A percentile compares a stretch with the other conserved stretches of the same genome.
phyloP scores from a whole-genome alignment of 2,113 vertebrate species.

The Grammomys surdaster region DNA sequence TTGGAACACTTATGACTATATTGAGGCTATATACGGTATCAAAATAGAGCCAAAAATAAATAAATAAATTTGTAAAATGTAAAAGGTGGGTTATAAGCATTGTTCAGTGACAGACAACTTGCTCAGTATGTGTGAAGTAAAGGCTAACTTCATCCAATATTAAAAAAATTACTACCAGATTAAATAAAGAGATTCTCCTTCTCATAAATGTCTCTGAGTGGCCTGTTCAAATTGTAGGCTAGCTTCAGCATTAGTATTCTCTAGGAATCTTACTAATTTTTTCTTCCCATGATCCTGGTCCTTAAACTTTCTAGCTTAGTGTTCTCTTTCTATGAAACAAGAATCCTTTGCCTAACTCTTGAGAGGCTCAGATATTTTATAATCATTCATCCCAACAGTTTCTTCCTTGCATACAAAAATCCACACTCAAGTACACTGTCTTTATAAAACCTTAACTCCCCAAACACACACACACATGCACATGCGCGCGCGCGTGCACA shows the following conservation, averaged over 20 bases:
- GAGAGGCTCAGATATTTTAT: neutral
- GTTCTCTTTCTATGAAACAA: neutral
- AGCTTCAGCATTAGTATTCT: neutral
- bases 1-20: too few species aligned
- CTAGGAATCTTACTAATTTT: neutral
- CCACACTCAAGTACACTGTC: neutral
- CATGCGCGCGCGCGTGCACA: too few species aligned
- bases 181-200: too few species aligned
- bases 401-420: neutral
- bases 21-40: neutral
- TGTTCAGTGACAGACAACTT: neutral
- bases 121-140: neutral
- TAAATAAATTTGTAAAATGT: neutral
- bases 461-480: too few species aligned
- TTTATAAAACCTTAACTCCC: neutral
- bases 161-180: neutral
- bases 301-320: neutral
- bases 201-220: neutral
- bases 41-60: neutral
- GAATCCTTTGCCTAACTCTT: neutral
- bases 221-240: neutral
- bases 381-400: neutral
- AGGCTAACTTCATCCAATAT: neutral
- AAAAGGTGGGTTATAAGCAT: neutral
- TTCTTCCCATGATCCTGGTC: neutral